These are phyloP conservation scores for Bombus pascuorum DNA, from an alignment of 1,140 invertebrate genomes.

Conservation along the genomic window DNA sequence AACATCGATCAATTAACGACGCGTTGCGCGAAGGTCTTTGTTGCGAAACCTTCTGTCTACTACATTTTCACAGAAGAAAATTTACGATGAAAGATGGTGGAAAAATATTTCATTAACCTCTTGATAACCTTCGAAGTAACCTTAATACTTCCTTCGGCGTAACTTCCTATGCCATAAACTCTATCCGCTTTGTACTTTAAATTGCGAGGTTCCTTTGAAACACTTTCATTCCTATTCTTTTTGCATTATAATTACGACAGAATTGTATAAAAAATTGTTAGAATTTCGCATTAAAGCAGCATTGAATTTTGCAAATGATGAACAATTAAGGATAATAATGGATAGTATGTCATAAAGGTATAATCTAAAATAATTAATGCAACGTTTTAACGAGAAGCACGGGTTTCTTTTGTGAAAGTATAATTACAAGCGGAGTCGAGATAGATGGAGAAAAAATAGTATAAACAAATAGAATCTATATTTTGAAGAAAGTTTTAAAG, in stretches of 20 bases:
- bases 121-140: slow-evolving; percentile 40
- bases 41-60: background rate
- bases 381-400: slow-evolving; percentile 1
- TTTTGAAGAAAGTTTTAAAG: background rate
- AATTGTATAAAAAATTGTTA: slow-evolving; percentile 2
- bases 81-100: slow-evolving; percentile 15
- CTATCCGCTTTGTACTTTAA: slow-evolving; percentile 37
- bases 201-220: slow-evolving; percentile 30
- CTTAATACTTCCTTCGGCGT: slow-evolving; percentile 21
- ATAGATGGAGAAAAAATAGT: background rate
- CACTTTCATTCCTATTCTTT: slow-evolving; percentile 8
- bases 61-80: slow-evolving; percentile 13
- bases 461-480: background rate
- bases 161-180: slow-evolving; percentile 29
- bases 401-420: background rate
- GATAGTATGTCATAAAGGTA: slow-evolving; percentile 1
- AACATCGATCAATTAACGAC: slow-evolving; percentile 66
- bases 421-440: background rate
- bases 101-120: slow-evolving; percentile 53
- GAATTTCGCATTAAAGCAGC: background rate
- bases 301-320: slow-evolving; percentile 9
- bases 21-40: slow-evolving; percentile 7
- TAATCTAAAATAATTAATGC: background rate
- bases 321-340: background rate
- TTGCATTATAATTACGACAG: background rate